These are phyloP conservation scores for Apoda limacodes DNA, from an alignment of 2,888 invertebrate species.

Conservation along the genomic window DNA sequence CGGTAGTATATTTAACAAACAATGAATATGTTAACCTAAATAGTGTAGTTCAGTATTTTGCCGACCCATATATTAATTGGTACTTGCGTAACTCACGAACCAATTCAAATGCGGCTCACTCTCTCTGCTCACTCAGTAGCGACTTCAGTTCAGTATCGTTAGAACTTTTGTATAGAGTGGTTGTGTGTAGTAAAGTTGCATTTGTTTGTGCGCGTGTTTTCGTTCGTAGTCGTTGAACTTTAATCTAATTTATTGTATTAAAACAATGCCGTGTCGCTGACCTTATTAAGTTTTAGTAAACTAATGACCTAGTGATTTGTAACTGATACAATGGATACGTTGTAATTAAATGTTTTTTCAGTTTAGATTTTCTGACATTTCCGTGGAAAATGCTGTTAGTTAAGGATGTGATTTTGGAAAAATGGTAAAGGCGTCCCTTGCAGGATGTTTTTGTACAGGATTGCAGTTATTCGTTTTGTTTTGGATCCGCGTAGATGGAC, in stretches of 20 bases:
- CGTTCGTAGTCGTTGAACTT: slow-evolving; percentile 41
- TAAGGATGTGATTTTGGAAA: slow-evolving; percentile 54
- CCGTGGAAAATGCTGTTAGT: slow-evolving; percentile 40
- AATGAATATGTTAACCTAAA: too few relatives aligned
- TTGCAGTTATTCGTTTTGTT: slow-evolving; percentile 41
- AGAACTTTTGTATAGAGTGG: slow-evolving; percentile 25
- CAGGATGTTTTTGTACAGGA: slow-evolving; percentile 45
- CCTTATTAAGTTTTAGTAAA: slow-evolving; percentile 32
- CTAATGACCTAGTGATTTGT: slow-evolving; percentile 36
- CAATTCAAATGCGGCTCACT: too few relatives aligned
- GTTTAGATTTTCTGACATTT: slow-evolving; percentile 27
- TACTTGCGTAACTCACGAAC: too few relatives aligned
- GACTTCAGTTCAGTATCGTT: slow-evolving; percentile 39
- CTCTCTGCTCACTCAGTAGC: too few relatives aligned
- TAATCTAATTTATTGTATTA: slow-evolving; percentile 45
- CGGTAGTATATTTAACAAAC: too few relatives aligned
- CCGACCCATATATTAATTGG: too few relatives aligned
- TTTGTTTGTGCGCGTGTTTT: slow-evolving; percentile 41
- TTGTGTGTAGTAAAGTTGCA: too few relatives aligned
- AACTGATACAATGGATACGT: too few relatives aligned
- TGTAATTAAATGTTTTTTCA: slow-evolving; percentile 26
- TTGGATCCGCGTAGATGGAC: slow-evolving; percentile 39
- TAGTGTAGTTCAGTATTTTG: too few relatives aligned
- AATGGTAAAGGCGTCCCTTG: slow-evolving; percentile 52
- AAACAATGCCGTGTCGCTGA: slow-evolving; percentile 35